A percentile compares a stretch with the other conserved stretches of the same genome.
These are phyloP conservation scores for Calyptomena viridis DNA, from an alignment of 2,113 vertebrate species.

Conservation along the genomic window DNA sequence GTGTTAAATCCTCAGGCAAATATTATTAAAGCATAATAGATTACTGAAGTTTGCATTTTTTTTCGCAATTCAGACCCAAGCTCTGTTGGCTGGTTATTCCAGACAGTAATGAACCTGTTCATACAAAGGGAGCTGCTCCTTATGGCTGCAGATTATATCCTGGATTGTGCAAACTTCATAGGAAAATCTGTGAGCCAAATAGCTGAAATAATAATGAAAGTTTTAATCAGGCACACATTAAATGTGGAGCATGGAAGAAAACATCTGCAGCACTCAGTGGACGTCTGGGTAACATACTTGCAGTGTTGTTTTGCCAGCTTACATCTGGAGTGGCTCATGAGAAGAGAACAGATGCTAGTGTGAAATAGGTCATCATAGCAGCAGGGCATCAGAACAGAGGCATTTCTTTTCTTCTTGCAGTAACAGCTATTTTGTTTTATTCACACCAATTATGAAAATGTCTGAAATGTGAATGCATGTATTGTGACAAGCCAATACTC, in stretches of 20 bases:
- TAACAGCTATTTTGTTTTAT: constrained; percentile 56
- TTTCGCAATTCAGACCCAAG: neutral
- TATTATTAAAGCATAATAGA: constrained; percentile 20
- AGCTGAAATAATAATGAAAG: constrained; percentile 1
- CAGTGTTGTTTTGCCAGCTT: neutral
- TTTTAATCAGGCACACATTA: neutral
- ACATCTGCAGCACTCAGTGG: constrained; percentile 2
- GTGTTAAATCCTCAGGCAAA: constrained; percentile 31
- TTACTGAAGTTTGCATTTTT: constrained; percentile 17
- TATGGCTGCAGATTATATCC: neutral
- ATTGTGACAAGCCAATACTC: neutral
- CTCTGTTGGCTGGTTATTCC: neutral
- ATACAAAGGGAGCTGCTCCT: neutral
- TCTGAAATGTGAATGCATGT: constrained; percentile 14
- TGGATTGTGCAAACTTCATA: neutral
- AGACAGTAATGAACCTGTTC: neutral
- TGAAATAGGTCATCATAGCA: constrained; percentile 63
- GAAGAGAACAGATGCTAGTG: constrained; percentile 61
- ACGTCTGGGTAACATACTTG: constrained; percentile 1
- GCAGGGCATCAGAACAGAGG: constrained; percentile 31
- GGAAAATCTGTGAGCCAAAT: neutral
- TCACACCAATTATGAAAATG: constrained; percentile 60
- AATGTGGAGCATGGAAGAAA: neutral
- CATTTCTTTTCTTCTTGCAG: constrained; percentile 8
- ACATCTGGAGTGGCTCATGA: constrained; percentile 57